Base-by-base conservation (phyloP, 2,888 invertebrate species). In the Antitype chi region DNA sequence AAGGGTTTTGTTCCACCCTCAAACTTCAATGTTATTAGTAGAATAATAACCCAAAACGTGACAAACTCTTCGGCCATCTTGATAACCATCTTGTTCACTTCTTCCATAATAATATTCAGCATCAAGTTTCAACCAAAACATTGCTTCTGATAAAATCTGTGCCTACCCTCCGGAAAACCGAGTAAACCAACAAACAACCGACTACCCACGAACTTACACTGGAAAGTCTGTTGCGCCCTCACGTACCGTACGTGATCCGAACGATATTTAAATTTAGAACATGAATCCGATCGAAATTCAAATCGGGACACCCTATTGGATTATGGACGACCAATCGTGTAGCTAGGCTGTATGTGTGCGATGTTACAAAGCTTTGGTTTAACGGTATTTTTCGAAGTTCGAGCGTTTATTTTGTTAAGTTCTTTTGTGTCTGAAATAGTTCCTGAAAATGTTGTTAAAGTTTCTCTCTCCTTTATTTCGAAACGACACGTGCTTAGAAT, bases 211-310 rank as follows among this genome's bases (percentile, higher is more conserved):
- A 81, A 86, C 83, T 81, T 83, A 75, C 82, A 85, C 60, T 62
- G 77, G 76, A 76, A 83, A 75, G 81, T 72, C 83, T 73, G 85
- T 88, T 73, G 80, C 85, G 77, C 79, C 81, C 83, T 81, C 89
- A 87, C 88, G 86, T 87, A 49, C 74, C 72, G 86, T 83, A 88
- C 89, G 88, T 87, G 88, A 86, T 88, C 82, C 83, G 81, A 84
- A 86, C 86, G 47, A 85, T 82, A 88, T 88, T 88, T 89, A 89
- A 88, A 88, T 88, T 87, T 86, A 82, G 88, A 88, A 88, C 88
- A 88, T 74, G 82, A 80, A 86, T 88, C 82, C 85, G 85, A 86
- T 88, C 87, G 88, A 87, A 87, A 88, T 88, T 88, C 88, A 88
- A 88, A 88, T 88, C 81, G 70, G 67, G 77, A 74, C 78, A 63